phyloP scores from a whole-genome alignment of 2,113 vertebrate species.

The Podarcis muralis region DNA sequence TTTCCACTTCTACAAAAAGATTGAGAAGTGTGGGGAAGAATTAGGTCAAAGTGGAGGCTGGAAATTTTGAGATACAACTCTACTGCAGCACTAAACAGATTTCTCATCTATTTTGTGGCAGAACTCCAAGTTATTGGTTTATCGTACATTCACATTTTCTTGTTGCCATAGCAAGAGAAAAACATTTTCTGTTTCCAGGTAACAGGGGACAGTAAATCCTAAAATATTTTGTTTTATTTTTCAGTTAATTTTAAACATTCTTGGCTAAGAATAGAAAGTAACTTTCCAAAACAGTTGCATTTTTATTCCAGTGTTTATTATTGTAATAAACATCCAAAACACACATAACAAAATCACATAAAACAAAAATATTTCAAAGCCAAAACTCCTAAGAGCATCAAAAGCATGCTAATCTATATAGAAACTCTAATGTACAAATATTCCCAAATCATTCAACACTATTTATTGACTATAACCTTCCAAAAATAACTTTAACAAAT shows the following conservation, averaged over 20 bases:
- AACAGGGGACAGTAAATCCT: constrained; percentile 64
- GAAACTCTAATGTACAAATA: not conserved
- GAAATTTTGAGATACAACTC: constrained; percentile 23
- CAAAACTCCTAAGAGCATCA: not conserved
- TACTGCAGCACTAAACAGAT: constrained; percentile 33
- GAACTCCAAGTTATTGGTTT: constrained; percentile 68
- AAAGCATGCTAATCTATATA: not conserved
- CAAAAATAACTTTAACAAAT: not conserved
- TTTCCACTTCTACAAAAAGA: constrained; percentile 3
- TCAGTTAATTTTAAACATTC: constrained; percentile 61
- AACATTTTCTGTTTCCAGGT: constrained; percentile 72
- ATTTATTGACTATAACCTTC: not conserved
- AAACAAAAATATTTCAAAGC: not conserved
- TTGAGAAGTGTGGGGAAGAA: not conserved
- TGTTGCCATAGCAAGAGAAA: constrained; percentile 72
- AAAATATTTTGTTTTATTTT: constrained; percentile 67
- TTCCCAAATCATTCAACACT: not conserved
- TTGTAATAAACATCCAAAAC: constrained; percentile 29
- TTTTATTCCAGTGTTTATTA: constrained; percentile 42
- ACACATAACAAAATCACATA: constrained; percentile 9
- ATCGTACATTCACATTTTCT: constrained; percentile 48
- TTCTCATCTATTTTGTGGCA: constrained; percentile 64
- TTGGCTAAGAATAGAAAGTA: constrained; percentile 39
- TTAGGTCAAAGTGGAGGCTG: constrained; percentile 25
- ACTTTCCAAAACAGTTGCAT: constrained; percentile 55